A percentile compares a stretch with the other conserved stretches of the same genome.
Conservation (phyloP, 2,113 vertebrate species). For the Oryzias javanicus region DNA sequence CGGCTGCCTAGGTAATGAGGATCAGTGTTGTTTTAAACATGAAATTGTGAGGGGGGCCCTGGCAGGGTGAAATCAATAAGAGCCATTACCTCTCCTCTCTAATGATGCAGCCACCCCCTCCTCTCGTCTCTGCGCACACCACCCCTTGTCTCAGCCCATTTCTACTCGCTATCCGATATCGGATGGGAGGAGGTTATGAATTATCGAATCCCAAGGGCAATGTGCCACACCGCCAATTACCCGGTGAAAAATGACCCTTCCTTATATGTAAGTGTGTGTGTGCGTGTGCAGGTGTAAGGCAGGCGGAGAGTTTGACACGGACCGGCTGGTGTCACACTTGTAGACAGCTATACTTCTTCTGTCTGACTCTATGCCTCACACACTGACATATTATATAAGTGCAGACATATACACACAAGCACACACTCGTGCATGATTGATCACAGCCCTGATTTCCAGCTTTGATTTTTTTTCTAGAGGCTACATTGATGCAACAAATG, state of each 20-base stretch:
- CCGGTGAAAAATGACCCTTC: slow-evolving; percentile 73
- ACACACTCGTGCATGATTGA: slow-evolving; percentile 18
- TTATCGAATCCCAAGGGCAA: slow-evolving; percentile 80
- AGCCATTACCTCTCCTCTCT: slow-evolving; percentile 78
- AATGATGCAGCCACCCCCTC: slow-evolving; percentile 68
- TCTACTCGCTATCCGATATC: slow-evolving; percentile 73
- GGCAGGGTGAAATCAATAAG: slow-evolving; percentile 76
- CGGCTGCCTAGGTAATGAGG: slow-evolving; percentile 75
- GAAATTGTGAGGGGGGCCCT: slow-evolving; percentile 73
- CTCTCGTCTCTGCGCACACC: slow-evolving; percentile 27
- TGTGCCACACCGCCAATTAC: slow-evolving; percentile 75
- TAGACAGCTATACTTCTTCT: slow-evolving; percentile 30
- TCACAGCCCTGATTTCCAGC: slow-evolving; percentile 6
- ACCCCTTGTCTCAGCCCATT: slow-evolving; percentile 72
- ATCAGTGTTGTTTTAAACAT: slow-evolving; percentile 85
- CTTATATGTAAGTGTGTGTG: slow-evolving; percentile 35
- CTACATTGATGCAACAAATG: slow-evolving; percentile 17
- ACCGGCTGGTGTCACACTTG: slow-evolving; percentile 53
- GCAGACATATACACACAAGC: slow-evolving; percentile 13
- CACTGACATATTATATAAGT: slow-evolving; percentile 4
- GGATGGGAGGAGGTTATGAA: slow-evolving; percentile 80
- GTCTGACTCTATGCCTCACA: slow-evolving; percentile 18
- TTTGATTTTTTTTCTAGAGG: slow-evolving; percentile 15
- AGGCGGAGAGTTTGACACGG: slow-evolving; percentile 48
- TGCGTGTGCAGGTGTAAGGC: slow-evolving; percentile 32